phyloP scores from a whole-genome alignment of 2,113 vertebrate genomes.

The Catharus bicknelli region DNA sequence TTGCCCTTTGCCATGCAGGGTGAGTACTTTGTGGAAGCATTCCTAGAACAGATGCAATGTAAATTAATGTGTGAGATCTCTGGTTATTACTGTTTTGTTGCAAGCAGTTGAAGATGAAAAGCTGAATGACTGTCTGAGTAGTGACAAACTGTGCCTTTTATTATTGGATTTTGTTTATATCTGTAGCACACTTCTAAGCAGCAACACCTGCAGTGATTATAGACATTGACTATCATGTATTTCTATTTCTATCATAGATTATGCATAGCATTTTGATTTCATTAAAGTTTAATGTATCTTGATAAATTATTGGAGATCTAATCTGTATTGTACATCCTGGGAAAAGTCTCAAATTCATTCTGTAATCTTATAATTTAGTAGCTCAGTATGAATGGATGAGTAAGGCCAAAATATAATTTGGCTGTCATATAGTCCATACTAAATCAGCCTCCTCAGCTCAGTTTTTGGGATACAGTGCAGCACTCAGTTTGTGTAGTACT shows the following conservation, averaged over 20 bases:
- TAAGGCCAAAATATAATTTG: neutral
- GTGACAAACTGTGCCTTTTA: neutral
- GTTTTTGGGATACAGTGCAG: neutral
- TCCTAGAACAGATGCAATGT: neutral
- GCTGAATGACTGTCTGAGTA: neutral
- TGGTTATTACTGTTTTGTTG: neutral
- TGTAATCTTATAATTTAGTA: neutral
- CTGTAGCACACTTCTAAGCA: neutral
- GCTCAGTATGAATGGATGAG: neutral
- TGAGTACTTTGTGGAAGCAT: neutral
- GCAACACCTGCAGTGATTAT: neutral
- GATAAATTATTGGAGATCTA: neutral
- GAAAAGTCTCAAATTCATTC: neutral
- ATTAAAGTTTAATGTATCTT: neutral
- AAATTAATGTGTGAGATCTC: neutral
- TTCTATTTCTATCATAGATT: neutral
- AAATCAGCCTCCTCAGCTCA: neutral
- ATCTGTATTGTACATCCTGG: neutral
- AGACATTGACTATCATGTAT: accelerated
- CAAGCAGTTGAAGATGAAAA: neutral
- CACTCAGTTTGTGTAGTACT: neutral
- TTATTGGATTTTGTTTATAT: neutral
- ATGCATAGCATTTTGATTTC: neutral
- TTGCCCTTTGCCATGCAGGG: neutral
- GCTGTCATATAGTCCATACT: neutral